Evolutionary conservation across 2,113 vertebrate genomes (phyloP).

Genomic region (Elanoides forficatus): DNA sequence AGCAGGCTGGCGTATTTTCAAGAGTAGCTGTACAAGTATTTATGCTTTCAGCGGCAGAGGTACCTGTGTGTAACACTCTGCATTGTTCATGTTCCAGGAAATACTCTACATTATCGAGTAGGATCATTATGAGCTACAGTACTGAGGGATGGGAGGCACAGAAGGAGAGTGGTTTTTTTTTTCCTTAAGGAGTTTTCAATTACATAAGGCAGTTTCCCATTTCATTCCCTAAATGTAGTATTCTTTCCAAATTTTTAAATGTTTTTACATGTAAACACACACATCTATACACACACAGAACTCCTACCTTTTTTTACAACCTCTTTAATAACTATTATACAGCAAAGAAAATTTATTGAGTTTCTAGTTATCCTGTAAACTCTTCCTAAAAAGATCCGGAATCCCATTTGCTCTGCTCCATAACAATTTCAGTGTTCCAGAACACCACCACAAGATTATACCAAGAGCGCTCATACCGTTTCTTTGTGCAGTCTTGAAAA

Average conservation of each 20-base stretch:
- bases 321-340: accelerated
- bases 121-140: accelerated
- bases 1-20: background rate
- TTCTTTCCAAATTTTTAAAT: background rate
- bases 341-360: background rate
- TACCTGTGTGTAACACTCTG: background rate
- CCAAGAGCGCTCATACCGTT: conserved; percentile 1
- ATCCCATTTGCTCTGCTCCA: background rate
- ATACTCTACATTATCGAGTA: background rate
- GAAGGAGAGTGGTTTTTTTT: background rate
- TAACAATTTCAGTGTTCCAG: accelerated
- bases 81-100: background rate
- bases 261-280: background rate
- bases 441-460: accelerated
- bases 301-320: accelerated
- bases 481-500: conserved; percentile 14
- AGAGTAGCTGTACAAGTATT: accelerated
- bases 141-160: accelerated
- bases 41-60: background rate
- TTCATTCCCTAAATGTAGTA: background rate
- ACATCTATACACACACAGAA: background rate
- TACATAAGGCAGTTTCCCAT: background rate
- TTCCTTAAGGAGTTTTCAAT: background rate
- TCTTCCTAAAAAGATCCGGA: accelerated
- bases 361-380: background rate